Percentiles rank a stretch among this genome's conserved stretches.
Conservation (phyloP, 1,140 invertebrate species). For the Aleiodes sp. region DNA sequence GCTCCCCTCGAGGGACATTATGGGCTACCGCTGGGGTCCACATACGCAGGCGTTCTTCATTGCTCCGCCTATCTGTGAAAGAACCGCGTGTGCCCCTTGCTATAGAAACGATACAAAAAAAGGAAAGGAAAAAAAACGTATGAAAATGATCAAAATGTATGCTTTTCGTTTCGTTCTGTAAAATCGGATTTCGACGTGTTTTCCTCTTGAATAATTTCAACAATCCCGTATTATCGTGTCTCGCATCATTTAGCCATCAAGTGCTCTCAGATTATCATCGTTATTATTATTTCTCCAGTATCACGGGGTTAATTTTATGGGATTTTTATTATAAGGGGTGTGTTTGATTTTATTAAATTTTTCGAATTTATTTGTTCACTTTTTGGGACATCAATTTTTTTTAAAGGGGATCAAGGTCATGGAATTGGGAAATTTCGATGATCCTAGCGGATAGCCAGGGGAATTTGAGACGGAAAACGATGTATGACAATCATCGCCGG, state of each 20-base stretch:
- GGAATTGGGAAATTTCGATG: too few species aligned
- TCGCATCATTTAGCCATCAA: not conserved
- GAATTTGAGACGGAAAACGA: too few species aligned
- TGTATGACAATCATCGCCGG: too few species aligned
- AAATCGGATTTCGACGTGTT: constrained; percentile 46
- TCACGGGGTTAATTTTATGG: too few species aligned
- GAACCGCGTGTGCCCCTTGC: constrained; percentile 28
- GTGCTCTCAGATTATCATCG: too few species aligned
- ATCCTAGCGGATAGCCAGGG: too few species aligned
- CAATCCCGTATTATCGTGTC: not conserved
- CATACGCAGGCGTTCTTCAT: not conserved
- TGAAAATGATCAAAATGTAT: constrained; percentile 42
- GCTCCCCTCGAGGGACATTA: not conserved
- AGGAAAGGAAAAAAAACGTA: constrained; percentile 27
- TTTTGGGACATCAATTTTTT: too few species aligned
- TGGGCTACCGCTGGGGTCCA: constrained; percentile 17
- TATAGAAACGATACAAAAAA: constrained; percentile 43
- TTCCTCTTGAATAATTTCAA: constrained; percentile 4
- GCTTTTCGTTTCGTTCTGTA: constrained; percentile 40
- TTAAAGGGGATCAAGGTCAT: too few species aligned
- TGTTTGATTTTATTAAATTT: too few species aligned
- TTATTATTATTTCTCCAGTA: too few species aligned
- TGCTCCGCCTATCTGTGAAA: constrained; percentile 32
- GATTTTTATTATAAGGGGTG: too few species aligned
- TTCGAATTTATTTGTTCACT: too few species aligned